Percentiles rank a stretch among this genome's conserved stretches.
phyloP scores from a whole-genome alignment of 2,888 invertebrate genomes.

The Andrena haemorrhoa region DNA sequence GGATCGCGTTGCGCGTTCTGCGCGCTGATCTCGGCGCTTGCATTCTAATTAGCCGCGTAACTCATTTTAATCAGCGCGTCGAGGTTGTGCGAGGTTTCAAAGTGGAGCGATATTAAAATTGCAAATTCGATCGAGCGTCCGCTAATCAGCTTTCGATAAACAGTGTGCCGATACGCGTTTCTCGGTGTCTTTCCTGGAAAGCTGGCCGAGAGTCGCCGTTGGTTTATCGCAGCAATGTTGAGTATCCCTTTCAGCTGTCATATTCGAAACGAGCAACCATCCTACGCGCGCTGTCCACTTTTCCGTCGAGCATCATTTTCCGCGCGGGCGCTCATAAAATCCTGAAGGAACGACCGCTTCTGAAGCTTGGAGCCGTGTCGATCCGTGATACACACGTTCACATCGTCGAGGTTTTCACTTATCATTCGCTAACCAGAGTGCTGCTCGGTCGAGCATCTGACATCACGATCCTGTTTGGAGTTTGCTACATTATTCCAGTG shows the following conservation, averaged over 20 bases:
- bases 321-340: conserved; percentile 32
- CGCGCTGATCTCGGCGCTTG: background rate
- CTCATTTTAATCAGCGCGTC: background rate
- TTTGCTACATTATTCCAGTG: conserved; percentile 51
- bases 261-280: conserved; percentile 21
- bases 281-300: conserved; percentile 29
- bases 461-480: conserved; percentile 31
- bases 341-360: conserved; percentile 1
- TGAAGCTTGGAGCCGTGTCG: conserved; percentile 20
- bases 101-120: background rate
- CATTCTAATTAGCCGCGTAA: background rate
- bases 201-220: background rate
- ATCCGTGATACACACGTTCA: conserved; percentile 30
- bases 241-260: background rate
- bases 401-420: conserved; percentile 44
- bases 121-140: background rate
- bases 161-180: background rate
- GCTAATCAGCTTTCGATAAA: background rate
- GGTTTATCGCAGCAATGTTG: background rate
- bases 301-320: conserved; percentile 27
- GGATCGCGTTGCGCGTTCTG: background rate
- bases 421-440: conserved; percentile 51
- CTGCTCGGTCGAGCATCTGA: conserved; percentile 16
- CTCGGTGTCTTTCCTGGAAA: background rate
- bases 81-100: no score